Base-by-base conservation (phyloP, 2,113 vertebrate species). In the Paramormyrops kingsleyae region DNA sequence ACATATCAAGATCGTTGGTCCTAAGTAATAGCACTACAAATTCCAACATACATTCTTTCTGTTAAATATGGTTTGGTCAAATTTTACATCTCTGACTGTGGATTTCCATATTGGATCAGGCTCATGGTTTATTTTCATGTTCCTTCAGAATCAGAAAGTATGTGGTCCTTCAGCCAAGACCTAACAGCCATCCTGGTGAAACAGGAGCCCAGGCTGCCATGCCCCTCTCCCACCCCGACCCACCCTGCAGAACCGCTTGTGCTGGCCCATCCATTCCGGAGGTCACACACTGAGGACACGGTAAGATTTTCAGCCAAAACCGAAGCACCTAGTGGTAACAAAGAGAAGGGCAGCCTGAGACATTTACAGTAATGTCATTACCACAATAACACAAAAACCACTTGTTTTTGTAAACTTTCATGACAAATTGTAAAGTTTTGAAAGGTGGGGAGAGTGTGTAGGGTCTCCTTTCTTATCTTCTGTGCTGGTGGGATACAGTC, bases 101-200 rank as follows among this genome's bases (percentile, higher is more conserved):
- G 94, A 87, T 91, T 87, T 92, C 88, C 83, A 10, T 84, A 31
- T 24, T 84, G 35, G 39, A 44, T 39, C 39, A 47, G 7, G 19
- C 83, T 84, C 44, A 46, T 19, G 44, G 39, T 47, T 84, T 10
- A 12, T 84, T 46, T 84, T 47, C 44, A 35, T 47, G 83, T n/a
- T 84, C 42, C 44, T 84, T 84, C 35, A 62, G 56, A 44, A 35
- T 44, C 52, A n/a, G 87, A 50, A 88, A 21, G 49, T 39, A 42
- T 88, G 5, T 62, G 35, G 87, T 42, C 96, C 6, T 97, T 99
- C 95, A 98, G 97, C 90, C 97, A 98, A 93, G 98, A 98, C 91
- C 96, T 99, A 84, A 98, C 98, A 53, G 97, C 97, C 92, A 97
- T 99, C 95, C 95, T 99, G 96, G 98, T 99, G 94, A 99, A 99